Evolutionary conservation across 1,140 invertebrate genomes (phyloP), one percentile per base, ranked within the genome.

Genomic region (Heliothis virescens): DNA sequence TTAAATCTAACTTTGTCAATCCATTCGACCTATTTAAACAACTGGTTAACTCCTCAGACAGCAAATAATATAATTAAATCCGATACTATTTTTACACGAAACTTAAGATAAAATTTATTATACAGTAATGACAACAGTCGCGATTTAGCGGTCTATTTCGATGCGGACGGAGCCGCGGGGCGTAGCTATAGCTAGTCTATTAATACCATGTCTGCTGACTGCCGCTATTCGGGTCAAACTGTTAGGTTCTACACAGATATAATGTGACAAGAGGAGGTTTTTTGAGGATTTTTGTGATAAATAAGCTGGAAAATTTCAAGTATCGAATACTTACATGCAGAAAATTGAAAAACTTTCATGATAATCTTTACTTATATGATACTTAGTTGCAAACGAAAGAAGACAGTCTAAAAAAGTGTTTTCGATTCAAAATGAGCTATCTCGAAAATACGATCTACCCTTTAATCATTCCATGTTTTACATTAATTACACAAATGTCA

Each of bases 201-300:
- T 82, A 79, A 60, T 69, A 57, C 21, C 48, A 47, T 75, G 75
- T 78, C 67, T 77, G 67, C 21, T 57, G 63, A 29, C 16, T 48
- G 52, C 59, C 48, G 65, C 21, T 76, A 81, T 81, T 81, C 67
- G 11, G 72, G 72, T 75, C 57, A 75, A 72, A 75, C 18, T 75
- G 62, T 75, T 75, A 75, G 72, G 72, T 47, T 75, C 21, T 75
- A 62, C 57, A 62, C 57, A 50, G 41, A 60, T 62, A 72, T 26
- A 71, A 29, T 50, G 48, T 71, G 67, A 71, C 69, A 57, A 57
- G 29, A n/a, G 21, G n/a, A 62, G 55, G 55, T 12, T 73, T 73
- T 34, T 73, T 7, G 16, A 0, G 29, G 29, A 59, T 29, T 72
- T 69, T 71, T 15, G 12, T 7, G 13, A 41, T 41, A 41, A 60